Conservation (phyloP, 2,888 invertebrate genomes). For the Oligia strigilis region DNA sequence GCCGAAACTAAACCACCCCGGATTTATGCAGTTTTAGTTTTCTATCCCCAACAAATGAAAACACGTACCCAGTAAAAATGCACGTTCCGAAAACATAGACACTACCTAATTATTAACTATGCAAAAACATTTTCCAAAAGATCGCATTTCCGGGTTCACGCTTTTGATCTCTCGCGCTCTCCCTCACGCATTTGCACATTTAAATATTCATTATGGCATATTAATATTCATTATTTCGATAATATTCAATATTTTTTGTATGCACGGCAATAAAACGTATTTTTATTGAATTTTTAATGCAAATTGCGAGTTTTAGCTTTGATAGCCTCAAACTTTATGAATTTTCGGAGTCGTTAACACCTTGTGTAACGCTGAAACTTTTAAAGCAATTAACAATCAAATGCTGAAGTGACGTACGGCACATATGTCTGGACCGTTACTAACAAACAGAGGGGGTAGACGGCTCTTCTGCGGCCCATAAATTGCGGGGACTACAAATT, state of each 20-base stretch:
- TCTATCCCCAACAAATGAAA: conserved; percentile 20
- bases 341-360: conserved; percentile 23
- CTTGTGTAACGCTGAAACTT: conserved; percentile 26
- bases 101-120: conserved; percentile 30
- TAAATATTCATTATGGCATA: conserved; percentile 61
- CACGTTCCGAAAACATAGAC: conserved; percentile 3
- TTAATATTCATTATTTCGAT: conserved; percentile 65
- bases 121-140: conserved; percentile 38
- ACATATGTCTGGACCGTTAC: conserved; percentile 73
- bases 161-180: conserved; percentile 55
- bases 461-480: conserved; percentile 86
- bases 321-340: conserved; percentile 11
- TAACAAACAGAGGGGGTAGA: conserved; percentile 81
- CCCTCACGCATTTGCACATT: conserved; percentile 64
- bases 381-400: conserved; percentile 67
- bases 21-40: conserved; percentile 51
- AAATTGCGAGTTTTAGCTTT: conserved; percentile 33
- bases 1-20: conserved; percentile 51
- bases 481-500: conserved; percentile 89
- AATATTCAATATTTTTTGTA: conserved; percentile 56
- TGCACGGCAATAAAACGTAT: conserved; percentile 29
- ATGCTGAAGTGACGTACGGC: conserved; percentile 66
- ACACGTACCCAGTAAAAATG: conserved; percentile 18
- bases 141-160: conserved; percentile 29
- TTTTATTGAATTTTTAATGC: conserved; percentile 31